Base-by-base conservation (phyloP, 2,113 vertebrate species). In the Burhinus oedicnemus region DNA sequence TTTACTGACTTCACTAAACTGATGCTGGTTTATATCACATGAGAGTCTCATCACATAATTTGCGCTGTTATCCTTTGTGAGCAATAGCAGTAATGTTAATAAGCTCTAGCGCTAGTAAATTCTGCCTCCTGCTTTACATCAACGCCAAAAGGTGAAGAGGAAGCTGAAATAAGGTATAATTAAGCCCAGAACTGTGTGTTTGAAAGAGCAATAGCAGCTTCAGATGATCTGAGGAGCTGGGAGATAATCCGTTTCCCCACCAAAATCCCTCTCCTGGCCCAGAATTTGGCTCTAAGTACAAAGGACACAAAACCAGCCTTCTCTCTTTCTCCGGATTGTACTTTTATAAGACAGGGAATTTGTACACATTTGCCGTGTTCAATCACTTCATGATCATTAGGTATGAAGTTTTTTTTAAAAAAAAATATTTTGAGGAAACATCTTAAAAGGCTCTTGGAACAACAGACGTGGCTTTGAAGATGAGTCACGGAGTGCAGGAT, bases 361-460 rank as follows among this genome's bases (percentile, higher is more conserved):
- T 79, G 44, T 52, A 47, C 23, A 64, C 21, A n/a, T 89, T 91
- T 78, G 7, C 65, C 76, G 47, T 36, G 54, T 68, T 95, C 77
- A 66, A 66, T 89, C 72, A 32, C 45, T 71, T 89, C 30, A 21
- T 15, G 38, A 90, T 87, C 60, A 92, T 93, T 68, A 87, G n/a
- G 18, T n/a, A 75, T 26, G 26, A 66, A 64, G 40, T 6, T 20
- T 34, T 26, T 47, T 70, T 15, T 27, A 15, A 36, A 76, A 58
- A 47, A 30, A 79, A 15, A 8, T 20, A 72, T 95, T 86, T 89
- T 81, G 69, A 95, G 42, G 76, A 79, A 92, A 68, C 34, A 30
- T 66, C 89, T 96, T 93, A 83, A 95, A 95, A 97, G 70, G 45
- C 61, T 90, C 49, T 89, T 83, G 61, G 40, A 96, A 87, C 29